Base-by-base conservation (phyloP, 2,888 invertebrate genomes). In the Lordiphosa andalusiaca region DNA sequence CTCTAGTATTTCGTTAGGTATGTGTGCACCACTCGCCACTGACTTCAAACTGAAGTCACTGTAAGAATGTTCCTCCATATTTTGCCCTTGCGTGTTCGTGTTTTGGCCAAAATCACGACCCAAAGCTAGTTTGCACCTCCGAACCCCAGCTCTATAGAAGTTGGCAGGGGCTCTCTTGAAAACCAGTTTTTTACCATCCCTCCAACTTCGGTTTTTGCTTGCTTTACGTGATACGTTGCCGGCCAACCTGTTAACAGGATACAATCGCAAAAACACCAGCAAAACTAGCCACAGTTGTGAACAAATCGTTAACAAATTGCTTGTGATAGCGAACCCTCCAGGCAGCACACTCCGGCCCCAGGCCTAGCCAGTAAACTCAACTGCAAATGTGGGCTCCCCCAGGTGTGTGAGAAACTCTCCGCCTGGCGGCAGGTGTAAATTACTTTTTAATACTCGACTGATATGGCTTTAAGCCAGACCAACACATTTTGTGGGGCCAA, bases 271-370 rank as follows among this genome's bases (percentile, higher is more conserved):
- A 25, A 25, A 30, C 30, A 56, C 50, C 42, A 50, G 41, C 10
- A 23, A 23, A 21, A 62, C 41, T 40, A 59, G 65, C 46, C 63
- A 54, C 44, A 63, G 70, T 54, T 65, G 56, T 53, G 47, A 54
- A 62, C 82, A 78, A 77, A 77, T 82, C 78, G 82, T 67, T 77
- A 77, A 78, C 77, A 77, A 77, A 77, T 78, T 77, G 82, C 82
- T 58, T 60, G 57, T 66, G 78, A 77, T 77, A 81, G 70, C 66
- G 63, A 55, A 47, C 58, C 56, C 53, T 16, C 61, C 33, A 35
- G 46, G 55, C n/a, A 65, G 48, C 59, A 65, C 48, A 12, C 25
- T 12, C 19, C 23, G 23, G 23, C 40, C 36, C 30, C 63, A 46
- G 55, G 50, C 54, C 54, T 16, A 16, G 16, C 16, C 16, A 16